Evolutionary conservation across 2,113 vertebrate species (phyloP).

Genomic region (Delphinapterus leucas): DNA sequence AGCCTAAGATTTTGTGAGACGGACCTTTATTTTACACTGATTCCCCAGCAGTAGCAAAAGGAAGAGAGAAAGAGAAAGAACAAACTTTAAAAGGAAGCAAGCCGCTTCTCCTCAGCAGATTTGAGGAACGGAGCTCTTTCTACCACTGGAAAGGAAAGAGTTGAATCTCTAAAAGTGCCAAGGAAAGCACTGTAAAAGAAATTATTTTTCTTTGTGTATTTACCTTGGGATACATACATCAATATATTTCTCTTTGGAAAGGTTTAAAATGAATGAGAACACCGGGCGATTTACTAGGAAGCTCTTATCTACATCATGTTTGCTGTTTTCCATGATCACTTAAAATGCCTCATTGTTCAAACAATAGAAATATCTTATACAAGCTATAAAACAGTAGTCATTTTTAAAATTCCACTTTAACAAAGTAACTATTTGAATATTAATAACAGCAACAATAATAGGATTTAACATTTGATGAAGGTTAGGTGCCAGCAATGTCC

Average conservation of each 20-base stretch:
- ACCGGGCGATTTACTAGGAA: neutral
- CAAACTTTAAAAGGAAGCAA: neutral
- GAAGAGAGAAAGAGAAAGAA: neutral
- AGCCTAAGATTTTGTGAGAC: neutral
- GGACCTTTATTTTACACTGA: conserved; percentile 2
- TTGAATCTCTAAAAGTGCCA: neutral
- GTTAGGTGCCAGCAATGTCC: neutral
- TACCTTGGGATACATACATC: neutral
- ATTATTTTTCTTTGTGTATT: neutral
- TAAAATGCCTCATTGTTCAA: neutral
- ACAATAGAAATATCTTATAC: neutral
- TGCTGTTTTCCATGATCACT: neutral
- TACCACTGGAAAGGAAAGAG: neutral
- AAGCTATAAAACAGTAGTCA: neutral
- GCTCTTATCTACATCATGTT: neutral
- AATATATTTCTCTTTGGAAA: neutral
- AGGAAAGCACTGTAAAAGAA: neutral
- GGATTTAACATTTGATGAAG: neutral
- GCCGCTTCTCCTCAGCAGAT: neutral
- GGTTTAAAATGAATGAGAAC: neutral
- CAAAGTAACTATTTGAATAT: neutral
- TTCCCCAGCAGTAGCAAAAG: neutral
- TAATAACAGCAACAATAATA: neutral
- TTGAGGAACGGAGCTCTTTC: neutral
- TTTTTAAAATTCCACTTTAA: neutral